Conservation (phyloP, 1,140 invertebrate genomes). For the Micrasema minimum region DNA sequence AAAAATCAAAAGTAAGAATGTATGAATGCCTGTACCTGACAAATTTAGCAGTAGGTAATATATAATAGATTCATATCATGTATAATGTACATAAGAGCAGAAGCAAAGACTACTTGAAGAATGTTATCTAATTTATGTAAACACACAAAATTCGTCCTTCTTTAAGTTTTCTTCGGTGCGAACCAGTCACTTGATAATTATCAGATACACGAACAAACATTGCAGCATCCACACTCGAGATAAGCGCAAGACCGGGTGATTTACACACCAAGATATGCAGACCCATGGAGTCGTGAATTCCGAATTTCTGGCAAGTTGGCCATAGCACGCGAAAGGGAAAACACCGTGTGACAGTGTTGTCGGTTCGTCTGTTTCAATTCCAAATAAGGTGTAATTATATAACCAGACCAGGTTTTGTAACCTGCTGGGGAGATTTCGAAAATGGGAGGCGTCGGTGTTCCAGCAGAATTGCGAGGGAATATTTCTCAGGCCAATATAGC, state of each 20-base stretch:
- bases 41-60: too few species aligned
- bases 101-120: too few species aligned
- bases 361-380: neutral
- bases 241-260: slow-evolving; percentile 17
- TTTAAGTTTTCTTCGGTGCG: neutral
- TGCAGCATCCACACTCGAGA: slow-evolving; percentile 14
- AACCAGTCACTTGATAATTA: slow-evolving; percentile 13
- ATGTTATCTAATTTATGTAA: too few species aligned
- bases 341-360: slow-evolving; percentile 4
- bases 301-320: slow-evolving; percentile 2
- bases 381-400: slow-evolving; percentile 10
- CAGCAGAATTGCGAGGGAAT: neutral
- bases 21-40: too few species aligned
- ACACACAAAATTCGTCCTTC: neutral
- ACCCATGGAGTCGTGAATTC: neutral
- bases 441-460: neutral
- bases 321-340: slow-evolving; percentile 3
- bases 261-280: slow-evolving; percentile 24
- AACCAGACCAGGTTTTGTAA: slow-evolving; percentile 5
- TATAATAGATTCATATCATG: too few species aligned
- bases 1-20: too few species aligned
- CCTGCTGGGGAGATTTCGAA: neutral
- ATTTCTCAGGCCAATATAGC: slow-evolving; percentile 1
- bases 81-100: too few species aligned
- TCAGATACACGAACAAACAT: slow-evolving; percentile 14